Base-by-base conservation (phyloP, 2,797 vertebrate genomes). In the Macropodus opercularis region DNA sequence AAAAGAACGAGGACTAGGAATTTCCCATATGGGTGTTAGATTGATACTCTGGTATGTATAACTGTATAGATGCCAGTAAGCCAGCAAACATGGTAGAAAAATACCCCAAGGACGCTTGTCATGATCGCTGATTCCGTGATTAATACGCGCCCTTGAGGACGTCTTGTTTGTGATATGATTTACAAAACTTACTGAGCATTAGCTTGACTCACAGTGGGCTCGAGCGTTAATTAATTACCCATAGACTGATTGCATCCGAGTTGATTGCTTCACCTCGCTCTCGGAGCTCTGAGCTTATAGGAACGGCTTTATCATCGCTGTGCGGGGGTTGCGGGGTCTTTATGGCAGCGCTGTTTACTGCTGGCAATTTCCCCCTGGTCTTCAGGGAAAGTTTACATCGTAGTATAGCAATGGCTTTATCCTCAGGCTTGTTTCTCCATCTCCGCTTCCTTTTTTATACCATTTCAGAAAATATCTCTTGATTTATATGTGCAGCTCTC, bases 121-220 rank as follows among this genome's bases (percentile, higher is more conserved):
- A 69, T 50, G 63, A 76, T 44, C 59, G 48, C 73, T 78, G 75
- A 87, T 85, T 32, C 21, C 3, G 13, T 79, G 87, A 89, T 89
- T 84, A 87, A 87, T 80, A 75, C 15, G 39, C 35, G 75, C 82
- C 85, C 83, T 87, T 85, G 71, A 85, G 75, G 82, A 82, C 5
- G 29, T 46, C 80, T 84, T 82, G 83, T 90, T 87, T 86, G 63
- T 50, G 71, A 69, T 81, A 72, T 85, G 79, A 81, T 89, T 81
- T 73, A 76, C 67, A 58, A 55, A 79, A 70, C 55, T 40, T 47
- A 14, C 40, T 11, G 73, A 64, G 58, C 69, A 63, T 81, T 65
- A 63, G 49, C 48, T 43, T 14, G 58, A 69, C 71, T 43, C 27
- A 24, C 80, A 62, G 18, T 3, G 51, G 69, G 46, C 69, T 56